Percentiles rank a stretch among this genome's conserved stretches.
phyloP scores from a whole-genome alignment of 2,888 invertebrate genomes.

The Meiosimyza decipiens region DNA sequence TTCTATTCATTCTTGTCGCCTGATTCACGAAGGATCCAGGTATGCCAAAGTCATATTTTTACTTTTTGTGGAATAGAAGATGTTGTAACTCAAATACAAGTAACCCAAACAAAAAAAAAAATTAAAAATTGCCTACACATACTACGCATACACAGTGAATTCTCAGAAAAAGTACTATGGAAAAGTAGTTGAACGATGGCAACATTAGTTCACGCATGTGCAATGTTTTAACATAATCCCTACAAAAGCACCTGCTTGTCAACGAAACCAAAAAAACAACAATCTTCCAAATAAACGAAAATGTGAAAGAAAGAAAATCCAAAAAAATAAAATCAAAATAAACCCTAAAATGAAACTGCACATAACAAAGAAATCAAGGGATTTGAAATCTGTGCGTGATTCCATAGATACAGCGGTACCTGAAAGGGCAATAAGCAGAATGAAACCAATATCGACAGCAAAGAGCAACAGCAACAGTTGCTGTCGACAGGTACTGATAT shows the following conservation, averaged over 20 bases:
- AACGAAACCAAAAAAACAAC: neutral
- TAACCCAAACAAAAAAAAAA: too few species aligned
- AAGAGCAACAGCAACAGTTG: conserved; percentile 11
- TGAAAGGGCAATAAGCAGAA: neutral
- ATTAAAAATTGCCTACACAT: too few species aligned
- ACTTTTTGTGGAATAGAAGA: neutral
- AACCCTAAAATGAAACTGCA: conserved; percentile 3
- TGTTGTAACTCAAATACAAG: neutral
- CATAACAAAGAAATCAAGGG: neutral
- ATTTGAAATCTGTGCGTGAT: neutral
- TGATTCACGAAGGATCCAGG: neutral
- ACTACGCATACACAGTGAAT: too few species aligned
- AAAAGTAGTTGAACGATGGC: neutral
- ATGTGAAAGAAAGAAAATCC: neutral
- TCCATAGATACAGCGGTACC: too few species aligned
- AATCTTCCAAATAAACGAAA: conserved; percentile 3
- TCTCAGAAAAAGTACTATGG: neutral
- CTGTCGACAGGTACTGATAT: neutral
- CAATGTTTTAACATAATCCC: neutral
- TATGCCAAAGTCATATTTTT: neutral
- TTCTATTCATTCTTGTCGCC: neutral
- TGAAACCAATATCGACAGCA: neutral
- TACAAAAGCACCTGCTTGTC: conserved; percentile 4
- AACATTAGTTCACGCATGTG: neutral
- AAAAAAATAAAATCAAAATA: conserved; percentile 15